Evolutionary conservation across 2,888 invertebrate species (phyloP), one percentile per base, ranked within the genome.

Genomic region (Lagria hirta): DNA sequence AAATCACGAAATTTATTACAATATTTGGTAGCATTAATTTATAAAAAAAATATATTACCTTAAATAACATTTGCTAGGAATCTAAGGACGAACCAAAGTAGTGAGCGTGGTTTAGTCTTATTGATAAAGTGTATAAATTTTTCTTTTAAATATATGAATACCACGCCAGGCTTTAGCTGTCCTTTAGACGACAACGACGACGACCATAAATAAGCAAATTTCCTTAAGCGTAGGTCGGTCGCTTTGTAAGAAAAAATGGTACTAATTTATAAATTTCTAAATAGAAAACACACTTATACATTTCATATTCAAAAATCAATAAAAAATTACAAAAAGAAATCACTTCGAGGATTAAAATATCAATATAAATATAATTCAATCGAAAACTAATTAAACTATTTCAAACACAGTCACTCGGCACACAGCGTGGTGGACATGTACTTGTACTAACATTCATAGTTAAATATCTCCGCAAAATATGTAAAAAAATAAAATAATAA

Each of bases 401-500:
- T 65, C 49, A 67, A 71, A 69, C n/a, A n/a, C 69, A 71, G 70
- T 70, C 71, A 71, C 68, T 66, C 69, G 63, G 66, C 68, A 67
- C 69, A 67, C 69, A 66, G 64, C 61, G n/a, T n/a, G 55, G 65
- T 65, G 64, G 64, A 68, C 66, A 68, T 68, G 64, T 65, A 66
- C 67, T 70, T 70, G 72, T 72, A 72, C 71, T 72, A 72, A 72
- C 71, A 71, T 72, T 69, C 65, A 71, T 71, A 70, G 61, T 70
- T 70, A 72, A 72, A 72, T 71, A 72, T 73, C 71, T 72, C 64
- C 71, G 70, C 70, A 72, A 72, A 72, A 73, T 71, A 73, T 70
- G 71, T 73, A 72, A 72, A 73, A 73, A 73, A 72, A 73, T 72
- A 72, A 73, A 72, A 73, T 72, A 72, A 71, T 72, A 70, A 71